phyloP scores from a whole-genome alignment of 2,797 vertebrate species.

The Rousettus madagascariensis region DNA sequence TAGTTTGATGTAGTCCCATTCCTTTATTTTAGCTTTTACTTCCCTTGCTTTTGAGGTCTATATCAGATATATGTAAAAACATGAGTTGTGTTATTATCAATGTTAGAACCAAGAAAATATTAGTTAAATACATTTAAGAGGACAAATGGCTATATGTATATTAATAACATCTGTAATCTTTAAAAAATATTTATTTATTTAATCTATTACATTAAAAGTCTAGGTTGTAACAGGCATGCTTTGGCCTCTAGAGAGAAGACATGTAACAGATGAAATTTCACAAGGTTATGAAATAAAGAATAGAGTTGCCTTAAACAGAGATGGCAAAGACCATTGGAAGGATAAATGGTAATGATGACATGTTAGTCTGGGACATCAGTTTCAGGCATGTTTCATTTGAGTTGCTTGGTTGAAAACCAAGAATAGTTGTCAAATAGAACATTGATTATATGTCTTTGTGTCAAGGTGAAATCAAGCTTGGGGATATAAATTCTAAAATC shows the following conservation, averaged over 20 bases:
- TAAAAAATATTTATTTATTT: not conserved
- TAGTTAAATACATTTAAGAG: not conserved
- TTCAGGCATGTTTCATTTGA: not conserved
- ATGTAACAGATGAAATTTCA: not conserved
- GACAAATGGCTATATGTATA: not conserved
- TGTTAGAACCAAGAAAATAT: not conserved
- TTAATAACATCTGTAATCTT: not conserved
- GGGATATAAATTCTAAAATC: not conserved
- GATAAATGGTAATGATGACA: not conserved
- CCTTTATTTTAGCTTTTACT: too few relatives aligned
- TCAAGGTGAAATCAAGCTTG: not conserved
- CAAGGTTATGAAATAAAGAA: not conserved
- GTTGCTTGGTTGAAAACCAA: not conserved
- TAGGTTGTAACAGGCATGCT: not conserved
- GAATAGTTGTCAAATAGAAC: not conserved
- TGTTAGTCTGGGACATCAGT: not conserved
- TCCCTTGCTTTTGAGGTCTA: too few relatives aligned
- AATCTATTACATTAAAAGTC: not conserved
- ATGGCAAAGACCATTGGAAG: not conserved
- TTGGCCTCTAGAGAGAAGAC: not conserved
- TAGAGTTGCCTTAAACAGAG: not conserved
- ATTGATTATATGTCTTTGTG: not conserved
- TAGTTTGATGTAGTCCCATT: too few relatives aligned
- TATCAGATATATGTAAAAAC: not conserved
- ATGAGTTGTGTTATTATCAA: not conserved